Base-by-base conservation (phyloP, 2,888 invertebrate genomes). In the Dasysyrphus albostriatus region DNA sequence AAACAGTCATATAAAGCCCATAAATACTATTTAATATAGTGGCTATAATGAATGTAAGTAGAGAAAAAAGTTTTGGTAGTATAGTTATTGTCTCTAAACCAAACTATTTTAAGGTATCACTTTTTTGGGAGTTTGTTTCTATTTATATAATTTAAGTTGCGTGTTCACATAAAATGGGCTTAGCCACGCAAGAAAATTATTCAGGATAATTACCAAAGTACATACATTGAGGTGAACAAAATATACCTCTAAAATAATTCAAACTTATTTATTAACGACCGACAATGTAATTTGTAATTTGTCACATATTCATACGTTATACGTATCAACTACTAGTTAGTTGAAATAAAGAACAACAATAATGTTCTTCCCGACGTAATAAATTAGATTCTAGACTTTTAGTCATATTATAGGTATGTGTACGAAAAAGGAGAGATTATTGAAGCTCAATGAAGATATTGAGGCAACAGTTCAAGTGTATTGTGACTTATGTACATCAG, bases 251-350 rank as follows among this genome's bases (percentile, higher is more conserved):
- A 24, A 24, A 24, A 49, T 49, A 63, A 63, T 44, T 61, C 24
- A 42, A 61, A 61, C n/a, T 32, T 19, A 63, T 47, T 32, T 63
- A 32, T 47, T 63, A n/a, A 29, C n/a, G 44, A 63, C 44, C n/a
- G 44, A 63, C 44, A 63, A 44, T 44, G 14, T 63, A n/a, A 63
- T 63, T 63, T 44, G 14, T 63, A n/a, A 63, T 63, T 63, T 5
- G 42, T 42, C 42, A 61, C 19, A 61, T 39, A 12, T 19, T 59
- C 58, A 16, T 58, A 3, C 14, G 3, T 24, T 24, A n/a, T n/a
- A 24, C 24, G 2, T 24, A 24, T 24, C 3, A 24, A 24, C 24
- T 24, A 24, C 24, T 10, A 49, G 19, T 12, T 32, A 34, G 8
- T 42, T 42, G 3, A 5, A 5, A 24, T 24, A 42, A 42, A 14